These are phyloP conservation scores for Spodoptera picta DNA, from an alignment of 2,888 invertebrate species.

Conservation along the genomic window DNA sequence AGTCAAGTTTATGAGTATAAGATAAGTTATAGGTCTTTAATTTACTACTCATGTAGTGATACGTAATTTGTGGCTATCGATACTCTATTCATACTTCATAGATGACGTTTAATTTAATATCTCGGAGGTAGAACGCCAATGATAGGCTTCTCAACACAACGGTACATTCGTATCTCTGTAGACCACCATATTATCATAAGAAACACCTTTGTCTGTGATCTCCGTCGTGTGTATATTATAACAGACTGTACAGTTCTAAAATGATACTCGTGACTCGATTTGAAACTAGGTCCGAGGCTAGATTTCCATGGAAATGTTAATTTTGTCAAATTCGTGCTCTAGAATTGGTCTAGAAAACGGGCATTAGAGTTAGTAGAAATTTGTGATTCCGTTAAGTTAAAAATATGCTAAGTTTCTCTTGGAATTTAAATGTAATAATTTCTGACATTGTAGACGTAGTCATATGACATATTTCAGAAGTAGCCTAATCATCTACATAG, in stretches of 20 bases:
- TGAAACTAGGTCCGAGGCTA: too few relatives aligned
- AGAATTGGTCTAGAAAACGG: too few relatives aligned
- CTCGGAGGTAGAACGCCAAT: constrained; percentile 50
- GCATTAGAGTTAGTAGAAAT: too few relatives aligned
- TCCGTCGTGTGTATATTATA: constrained; percentile 3
- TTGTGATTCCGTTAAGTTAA: too few relatives aligned
- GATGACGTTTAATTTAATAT: constrained; percentile 55
- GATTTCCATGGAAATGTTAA: too few relatives aligned
- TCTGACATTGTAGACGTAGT: neutral
- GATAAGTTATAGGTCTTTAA: constrained; percentile 44
- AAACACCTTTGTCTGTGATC: constrained; percentile 31
- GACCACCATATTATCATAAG: constrained; percentile 36
- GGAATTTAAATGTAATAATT: too few relatives aligned
- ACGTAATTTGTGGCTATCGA: constrained; percentile 32
- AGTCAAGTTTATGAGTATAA: constrained; percentile 48
- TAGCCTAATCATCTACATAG: too few relatives aligned
- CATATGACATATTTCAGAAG: too few relatives aligned
- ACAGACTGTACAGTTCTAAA: neutral
- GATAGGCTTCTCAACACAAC: constrained; percentile 57
- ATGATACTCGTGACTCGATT: too few relatives aligned
- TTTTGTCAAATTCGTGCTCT: too few relatives aligned
- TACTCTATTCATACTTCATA: constrained; percentile 50
- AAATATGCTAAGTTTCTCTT: too few relatives aligned
- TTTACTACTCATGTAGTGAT: constrained; percentile 12
- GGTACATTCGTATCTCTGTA: constrained; percentile 54